Percentiles rank a stretch among this genome's conserved stretches.
phyloP scores from a whole-genome alignment of 2,888 invertebrate genomes.

The Blastobasis lacticolella region DNA sequence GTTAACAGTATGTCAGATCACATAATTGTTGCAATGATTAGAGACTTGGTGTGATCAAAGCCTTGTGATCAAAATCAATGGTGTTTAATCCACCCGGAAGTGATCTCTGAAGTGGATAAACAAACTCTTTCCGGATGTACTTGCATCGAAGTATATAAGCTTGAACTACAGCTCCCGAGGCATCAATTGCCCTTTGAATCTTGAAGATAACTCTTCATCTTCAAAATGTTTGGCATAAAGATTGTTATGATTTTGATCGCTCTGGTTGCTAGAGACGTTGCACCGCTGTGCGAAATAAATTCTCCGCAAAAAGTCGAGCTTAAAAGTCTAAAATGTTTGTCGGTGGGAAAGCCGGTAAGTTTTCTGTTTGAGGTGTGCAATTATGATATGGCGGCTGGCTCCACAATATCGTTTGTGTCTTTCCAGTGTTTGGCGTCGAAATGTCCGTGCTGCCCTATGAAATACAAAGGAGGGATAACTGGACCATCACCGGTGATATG shows the following conservation, averaged over 20 bases:
- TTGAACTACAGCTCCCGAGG: not conserved
- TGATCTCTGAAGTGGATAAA: not conserved
- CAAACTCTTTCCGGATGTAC: not conserved
- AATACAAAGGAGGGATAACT: not conserved
- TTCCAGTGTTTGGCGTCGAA: not conserved
- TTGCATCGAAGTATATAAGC: not conserved
- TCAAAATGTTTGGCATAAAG: not conserved
- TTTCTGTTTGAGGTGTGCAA: not conserved
- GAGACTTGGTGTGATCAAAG: not conserved
- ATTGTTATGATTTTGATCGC: not conserved
- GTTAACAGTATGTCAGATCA: not conserved
- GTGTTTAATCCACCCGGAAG: not conserved
- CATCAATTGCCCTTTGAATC: not conserved
- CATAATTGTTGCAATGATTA: no score
- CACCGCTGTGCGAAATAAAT: not conserved
- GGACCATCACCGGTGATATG: constrained; percentile 7
- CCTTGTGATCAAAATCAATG: not conserved
- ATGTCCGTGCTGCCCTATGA: not conserved
- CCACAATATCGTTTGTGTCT: not conserved
- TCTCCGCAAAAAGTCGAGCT: not conserved
- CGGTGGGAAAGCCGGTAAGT: constrained; percentile 1
- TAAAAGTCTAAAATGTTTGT: not conserved
- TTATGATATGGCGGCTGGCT: not conserved
- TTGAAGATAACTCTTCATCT: not conserved
- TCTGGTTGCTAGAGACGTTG: not conserved